Conservation (phyloP, 2,113 vertebrate genomes). For the Channa maculata region DNA sequence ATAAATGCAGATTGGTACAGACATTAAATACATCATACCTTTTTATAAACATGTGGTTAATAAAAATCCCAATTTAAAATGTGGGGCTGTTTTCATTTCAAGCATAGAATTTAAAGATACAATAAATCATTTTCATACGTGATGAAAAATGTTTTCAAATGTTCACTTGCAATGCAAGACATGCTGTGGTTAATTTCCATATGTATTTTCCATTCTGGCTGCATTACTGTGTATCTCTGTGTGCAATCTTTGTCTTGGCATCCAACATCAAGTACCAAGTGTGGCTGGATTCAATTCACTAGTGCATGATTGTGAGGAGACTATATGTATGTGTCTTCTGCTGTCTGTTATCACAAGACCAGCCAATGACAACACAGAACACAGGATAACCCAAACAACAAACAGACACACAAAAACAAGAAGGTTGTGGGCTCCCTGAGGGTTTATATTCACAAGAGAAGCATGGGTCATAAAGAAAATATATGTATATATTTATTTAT, state of each 20-base stretch:
- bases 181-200: neutral
- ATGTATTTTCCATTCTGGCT: neutral
- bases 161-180: neutral
- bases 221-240: slow-evolving; percentile 1
- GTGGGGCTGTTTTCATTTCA: neutral
- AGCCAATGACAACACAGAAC: slow-evolving; percentile 12
- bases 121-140: too few relatives aligned
- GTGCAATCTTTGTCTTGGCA: slow-evolving; percentile 8
- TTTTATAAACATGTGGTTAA: neutral
- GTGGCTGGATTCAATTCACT: slow-evolving; percentile 10
- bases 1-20: slow-evolving; percentile 45
- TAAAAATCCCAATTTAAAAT: neutral
- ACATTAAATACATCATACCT: neutral
- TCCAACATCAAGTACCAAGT: slow-evolving; percentile 2
- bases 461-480: slow-evolving; percentile 37
- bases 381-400: slow-evolving; percentile 19
- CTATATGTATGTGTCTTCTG: slow-evolving; percentile 24
- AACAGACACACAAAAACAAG: slow-evolving; percentile 26
- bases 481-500: too few relatives aligned
- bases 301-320: slow-evolving; percentile 8
- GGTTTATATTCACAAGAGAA: slow-evolving; percentile 46
- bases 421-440: slow-evolving; percentile 35
- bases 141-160: too few relatives aligned
- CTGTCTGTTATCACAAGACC: slow-evolving; percentile 27
- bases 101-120: neutral